These are phyloP conservation scores for Himalopsyche kuldschensis DNA, from an alignment of 2,888 invertebrate species.

Conservation along the genomic window DNA sequence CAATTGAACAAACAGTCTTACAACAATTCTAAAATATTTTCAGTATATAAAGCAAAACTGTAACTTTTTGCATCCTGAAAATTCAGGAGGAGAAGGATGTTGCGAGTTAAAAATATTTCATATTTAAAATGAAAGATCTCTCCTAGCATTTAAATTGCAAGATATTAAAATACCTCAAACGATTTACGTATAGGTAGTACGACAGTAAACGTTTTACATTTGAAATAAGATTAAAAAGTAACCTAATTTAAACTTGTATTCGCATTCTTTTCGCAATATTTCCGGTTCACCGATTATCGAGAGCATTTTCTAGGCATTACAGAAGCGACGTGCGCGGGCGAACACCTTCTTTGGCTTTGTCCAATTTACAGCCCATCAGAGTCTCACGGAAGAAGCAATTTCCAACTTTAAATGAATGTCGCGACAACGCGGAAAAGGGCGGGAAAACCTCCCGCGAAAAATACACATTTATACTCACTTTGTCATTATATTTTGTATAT, in stretches of 20 bases:
- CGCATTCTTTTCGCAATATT: neutral
- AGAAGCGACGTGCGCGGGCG: neutral
- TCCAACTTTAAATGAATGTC: slow-evolving; percentile 40
- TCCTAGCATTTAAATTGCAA: too few relatives aligned
- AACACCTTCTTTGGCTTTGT: slow-evolving; percentile 31
- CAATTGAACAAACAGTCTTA: too few relatives aligned
- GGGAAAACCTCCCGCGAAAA: neutral
- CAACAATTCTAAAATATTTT: too few relatives aligned
- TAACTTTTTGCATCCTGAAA: too few relatives aligned
- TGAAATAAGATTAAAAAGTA: too few relatives aligned
- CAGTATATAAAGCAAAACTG: too few relatives aligned
- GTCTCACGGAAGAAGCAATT: slow-evolving; percentile 39
- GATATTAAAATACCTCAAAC: too few relatives aligned
- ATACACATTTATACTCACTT: slow-evolving; percentile 1
- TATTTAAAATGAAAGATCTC: too few relatives aligned
- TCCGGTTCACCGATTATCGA: neutral
- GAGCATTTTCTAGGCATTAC: neutral
- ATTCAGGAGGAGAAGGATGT: too few relatives aligned
- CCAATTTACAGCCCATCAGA: slow-evolving; percentile 40
- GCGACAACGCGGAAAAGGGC: slow-evolving; percentile 21
- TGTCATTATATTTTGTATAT: neutral
- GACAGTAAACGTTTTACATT: too few relatives aligned
- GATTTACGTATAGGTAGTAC: too few relatives aligned
- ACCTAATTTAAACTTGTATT: slow-evolving; percentile 6
- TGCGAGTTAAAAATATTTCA: too few relatives aligned